Evolutionary conservation across 2,888 invertebrate genomes (phyloP).

Genomic region (Xanthia togata): DNA sequence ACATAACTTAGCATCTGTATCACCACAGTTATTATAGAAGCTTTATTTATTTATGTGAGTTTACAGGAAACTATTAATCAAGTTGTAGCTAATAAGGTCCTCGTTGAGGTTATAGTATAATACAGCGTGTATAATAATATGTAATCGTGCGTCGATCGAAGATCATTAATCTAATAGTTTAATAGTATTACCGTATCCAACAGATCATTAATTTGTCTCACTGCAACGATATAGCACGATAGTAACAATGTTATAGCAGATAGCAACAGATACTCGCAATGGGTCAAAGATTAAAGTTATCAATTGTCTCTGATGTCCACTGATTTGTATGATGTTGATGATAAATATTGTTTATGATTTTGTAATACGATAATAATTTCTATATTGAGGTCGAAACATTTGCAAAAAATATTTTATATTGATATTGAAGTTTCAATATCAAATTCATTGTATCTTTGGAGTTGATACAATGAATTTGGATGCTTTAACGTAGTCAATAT

Average conservation of each 20-base stretch:
- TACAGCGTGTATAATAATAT: conserved; percentile 34
- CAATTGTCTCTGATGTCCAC: conserved; percentile 40
- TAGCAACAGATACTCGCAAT: conserved; percentile 8
- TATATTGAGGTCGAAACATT: conserved; percentile 9
- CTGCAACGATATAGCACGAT: background rate
- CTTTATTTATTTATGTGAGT: conserved; percentile 34
- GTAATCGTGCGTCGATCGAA: conserved; percentile 36
- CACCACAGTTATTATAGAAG: conserved; percentile 9
- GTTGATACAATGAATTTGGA: background rate
- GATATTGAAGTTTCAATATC: too few species aligned
- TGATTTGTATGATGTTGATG: conserved; percentile 31
- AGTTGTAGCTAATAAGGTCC: conserved; percentile 52
- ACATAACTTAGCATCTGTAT: conserved; percentile 30
- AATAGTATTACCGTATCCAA: conserved; percentile 34
- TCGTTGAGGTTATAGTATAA: conserved; percentile 42
- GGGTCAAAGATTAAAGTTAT: conserved; percentile 45
- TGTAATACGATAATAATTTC: conserved; percentile 18
- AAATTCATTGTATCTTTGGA: background rate
- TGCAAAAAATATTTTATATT: conserved; percentile 11
- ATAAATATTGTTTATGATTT: conserved; percentile 33
- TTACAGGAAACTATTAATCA: conserved; percentile 56
- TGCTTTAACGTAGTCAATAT: background rate
- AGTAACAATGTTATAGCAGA: conserved; percentile 17
- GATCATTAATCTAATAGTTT: conserved; percentile 51
- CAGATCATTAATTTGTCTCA: conserved; percentile 52